Base-by-base conservation (phyloP, 2,888 invertebrate genomes). In the Julus scandinavius region DNA sequence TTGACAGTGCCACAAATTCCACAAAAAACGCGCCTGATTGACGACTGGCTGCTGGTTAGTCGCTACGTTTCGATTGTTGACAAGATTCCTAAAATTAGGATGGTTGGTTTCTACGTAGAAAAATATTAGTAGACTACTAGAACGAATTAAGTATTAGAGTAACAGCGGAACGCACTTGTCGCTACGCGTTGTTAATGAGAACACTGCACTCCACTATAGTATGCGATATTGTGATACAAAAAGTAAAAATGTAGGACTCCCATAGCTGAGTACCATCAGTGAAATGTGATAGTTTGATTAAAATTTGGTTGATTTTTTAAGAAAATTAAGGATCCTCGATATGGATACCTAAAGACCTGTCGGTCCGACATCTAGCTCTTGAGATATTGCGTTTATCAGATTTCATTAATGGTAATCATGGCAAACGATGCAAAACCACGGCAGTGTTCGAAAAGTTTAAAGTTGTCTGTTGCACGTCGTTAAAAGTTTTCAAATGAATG, bases 41-140 rank as follows among this genome's bases (percentile, higher is more conserved):
- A 49, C n/a, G 85, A 85, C 4, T 85, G 41, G 85, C 85, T 85
- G 85, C 85, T 85, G 49, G 85, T 85, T 85, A 85, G 85, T 85
- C 85, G 72, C 85, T 85, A 85, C 49, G 85, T n/a, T 45, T 85
- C 45, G n/a, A n/a, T 41, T 41, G 85, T 49, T 20, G 85, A 85
- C 49, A 49, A 49, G 49, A 85, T 41, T 85, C 85, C 85, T 85
- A 85, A 20, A 85, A 49, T 85, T 49, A 49, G 49, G 41, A 49
- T 85, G 85, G 85, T 85, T 85, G 85, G 85, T 85, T 85, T 85
- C 49, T 85, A 49, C 45, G 85, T 85, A 41, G 49, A 85, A 49
- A 85, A 20, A 20, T 49, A 85, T 85, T 85, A 85, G 85, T 85
- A 85, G 20, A 20, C 85, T 85, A 85, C 41, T 41, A 20, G 85